Percentiles rank a stretch among this genome's conserved stretches.
These are phyloP conservation scores for Pandemis cinnamomeana DNA, from an alignment of 2,888 invertebrate species.

Conservation along the genomic window DNA sequence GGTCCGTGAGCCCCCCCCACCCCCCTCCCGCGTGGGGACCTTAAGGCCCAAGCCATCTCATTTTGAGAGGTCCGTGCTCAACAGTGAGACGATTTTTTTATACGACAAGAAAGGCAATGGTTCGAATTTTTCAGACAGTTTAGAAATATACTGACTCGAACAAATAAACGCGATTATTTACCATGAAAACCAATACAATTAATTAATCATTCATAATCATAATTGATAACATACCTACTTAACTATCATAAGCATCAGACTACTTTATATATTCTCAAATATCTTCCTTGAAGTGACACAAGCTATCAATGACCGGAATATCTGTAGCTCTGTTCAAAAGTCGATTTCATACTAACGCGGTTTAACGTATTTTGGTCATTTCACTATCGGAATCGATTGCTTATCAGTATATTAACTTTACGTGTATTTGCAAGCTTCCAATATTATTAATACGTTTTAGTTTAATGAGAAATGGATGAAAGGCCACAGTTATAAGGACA, in stretches of 20 bases:
- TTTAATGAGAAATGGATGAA: background rate
- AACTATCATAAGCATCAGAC: background rate
- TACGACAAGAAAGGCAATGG: too few species aligned
- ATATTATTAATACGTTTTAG: background rate
- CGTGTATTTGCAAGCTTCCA: background rate
- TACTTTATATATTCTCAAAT: background rate
- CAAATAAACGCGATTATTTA: too few species aligned
- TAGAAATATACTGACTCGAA: too few species aligned
- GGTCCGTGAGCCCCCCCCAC: too few species aligned
- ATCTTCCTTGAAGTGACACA: background rate
- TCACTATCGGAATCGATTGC: background rate
- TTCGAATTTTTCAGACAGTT: too few species aligned
- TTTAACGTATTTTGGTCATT: background rate
- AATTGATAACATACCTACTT: too few species aligned
- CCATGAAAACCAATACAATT: too few species aligned
- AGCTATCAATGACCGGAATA: background rate
- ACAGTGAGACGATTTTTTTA: too few species aligned
- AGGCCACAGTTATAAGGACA: background rate
- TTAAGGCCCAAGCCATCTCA: too few species aligned
- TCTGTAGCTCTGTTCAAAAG: background rate
- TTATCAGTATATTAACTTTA: background rate
- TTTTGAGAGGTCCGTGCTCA: too few species aligned
- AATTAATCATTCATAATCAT: too few species aligned
- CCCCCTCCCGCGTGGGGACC: too few species aligned
- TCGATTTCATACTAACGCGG: background rate